Percentiles rank a stretch among this genome's conserved stretches.
Evolutionary conservation across 2,113 vertebrate species (phyloP).

Genomic region (Hypocryptadius cinnamomeus): DNA sequence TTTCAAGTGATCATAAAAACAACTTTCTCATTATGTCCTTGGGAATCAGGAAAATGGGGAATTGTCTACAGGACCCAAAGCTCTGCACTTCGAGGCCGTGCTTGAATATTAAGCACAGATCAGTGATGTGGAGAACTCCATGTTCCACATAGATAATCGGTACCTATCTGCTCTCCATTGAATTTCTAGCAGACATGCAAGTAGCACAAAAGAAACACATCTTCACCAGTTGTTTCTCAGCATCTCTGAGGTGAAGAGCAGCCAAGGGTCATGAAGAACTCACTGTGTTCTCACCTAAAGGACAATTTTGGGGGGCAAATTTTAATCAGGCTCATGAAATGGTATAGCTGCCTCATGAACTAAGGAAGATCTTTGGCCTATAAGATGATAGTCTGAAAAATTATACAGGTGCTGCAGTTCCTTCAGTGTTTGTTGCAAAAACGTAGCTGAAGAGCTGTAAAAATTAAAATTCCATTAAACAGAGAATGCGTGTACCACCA

Average conservation of each 20-base stretch:
- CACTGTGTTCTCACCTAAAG: not conserved
- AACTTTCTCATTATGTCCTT: not conserved
- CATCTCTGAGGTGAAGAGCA: not conserved
- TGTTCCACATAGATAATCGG: not conserved
- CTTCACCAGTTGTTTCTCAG: not conserved
- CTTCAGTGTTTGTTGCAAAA: not conserved
- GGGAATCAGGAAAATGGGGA: not conserved
- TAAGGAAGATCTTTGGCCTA: not conserved
- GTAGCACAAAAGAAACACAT: not conserved
- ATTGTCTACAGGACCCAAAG: not conserved
- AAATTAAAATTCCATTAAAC: not conserved
- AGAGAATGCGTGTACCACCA: fast-evolving
- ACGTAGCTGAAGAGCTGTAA: not conserved
- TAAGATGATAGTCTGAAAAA: not conserved
- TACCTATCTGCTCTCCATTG: not conserved
- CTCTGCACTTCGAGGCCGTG: not conserved
- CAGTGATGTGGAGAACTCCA: not conserved
- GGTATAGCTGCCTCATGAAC: not conserved
- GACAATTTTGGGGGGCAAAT: not conserved
- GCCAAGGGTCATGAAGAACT: not conserved
- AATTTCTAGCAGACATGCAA: not conserved
- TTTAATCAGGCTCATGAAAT: not conserved
- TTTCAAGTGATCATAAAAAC: not conserved
- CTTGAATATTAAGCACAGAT: not conserved
- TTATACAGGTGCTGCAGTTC: not conserved